Evolutionary conservation across 2,888 invertebrate species (phyloP), one percentile per base, ranked within the genome.

Genomic region (Eristalis arbustorum): DNA sequence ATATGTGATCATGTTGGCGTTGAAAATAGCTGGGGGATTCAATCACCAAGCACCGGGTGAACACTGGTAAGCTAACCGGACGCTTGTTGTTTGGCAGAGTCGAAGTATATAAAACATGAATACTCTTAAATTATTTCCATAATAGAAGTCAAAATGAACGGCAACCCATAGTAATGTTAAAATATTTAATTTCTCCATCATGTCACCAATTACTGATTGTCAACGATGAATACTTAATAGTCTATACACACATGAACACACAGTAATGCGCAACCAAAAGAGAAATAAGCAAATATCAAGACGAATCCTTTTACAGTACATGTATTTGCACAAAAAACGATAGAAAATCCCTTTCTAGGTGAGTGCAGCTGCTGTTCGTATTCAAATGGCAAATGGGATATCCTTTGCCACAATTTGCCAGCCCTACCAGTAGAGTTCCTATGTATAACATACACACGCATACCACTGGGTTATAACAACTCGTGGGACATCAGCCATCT

Each of bases 401-500:
- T 81, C 73, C 81, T 73, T 68, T 73, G 72, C 84, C 72, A 68
- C 84, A 73, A 61, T 74, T 74, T 83, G 68, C 81, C 71, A 80
- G 67, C 76, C 61, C 64, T 14, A 57, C 40, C 42, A 64, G 59
- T 49, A 74, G 66, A 79, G 75, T 68, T 66, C 71, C 72, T 79
- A 69, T 34, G 40, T 63, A 57, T 10, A 69, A n/a, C 23, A 66
- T 40, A 66, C 62, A 34, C 76, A 75, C 56, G 62, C 62, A 34
- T 72, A 80, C 75, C 75, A 80, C 71, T 75, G 56, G 56, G 69
- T 68, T 61, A 71, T 74, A 79, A 78, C 81, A 81, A 63, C 81
- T 85, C 77, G 62, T 81, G 77, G 76, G 69, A 77, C 81, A 81
- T 83, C 84, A 80, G 84, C 71, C 81, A 84, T 79, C 88, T 88